Evolutionary conservation across 30 jellyfish, hydroid and myxozoan species (phyloP).

Genomic region (Turritopsis dohrnii): DNA sequence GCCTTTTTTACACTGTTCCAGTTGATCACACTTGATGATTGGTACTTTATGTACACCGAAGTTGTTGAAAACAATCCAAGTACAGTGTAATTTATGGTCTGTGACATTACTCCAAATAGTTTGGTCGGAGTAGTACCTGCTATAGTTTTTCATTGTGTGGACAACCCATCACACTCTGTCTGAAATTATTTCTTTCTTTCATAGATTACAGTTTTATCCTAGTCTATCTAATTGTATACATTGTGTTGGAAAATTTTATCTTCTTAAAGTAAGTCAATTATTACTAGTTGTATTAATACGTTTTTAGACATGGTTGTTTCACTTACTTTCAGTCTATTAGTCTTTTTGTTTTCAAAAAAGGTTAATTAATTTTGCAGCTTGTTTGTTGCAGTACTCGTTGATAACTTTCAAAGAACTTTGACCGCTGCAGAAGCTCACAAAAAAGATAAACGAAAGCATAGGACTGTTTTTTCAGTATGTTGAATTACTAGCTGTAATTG

Average conservation of each 20-base stretch:
- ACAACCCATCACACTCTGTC: too few relatives aligned
- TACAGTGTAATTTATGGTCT: not conserved
- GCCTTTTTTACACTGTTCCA: constrained; percentile 76
- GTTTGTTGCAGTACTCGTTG: constrained; percentile 95
- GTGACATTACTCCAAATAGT: not conserved
- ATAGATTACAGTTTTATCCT: constrained; percentile 47
- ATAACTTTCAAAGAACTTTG: constrained; percentile 82
- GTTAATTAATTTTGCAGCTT: constrained; percentile 32
- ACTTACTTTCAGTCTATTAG: too few relatives aligned
- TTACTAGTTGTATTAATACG: too few relatives aligned
- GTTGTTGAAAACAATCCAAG: constrained; percentile 38
- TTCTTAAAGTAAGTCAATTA: constrained; percentile 90
- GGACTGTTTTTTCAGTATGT: not conserved
- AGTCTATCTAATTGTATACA: constrained; percentile 57
- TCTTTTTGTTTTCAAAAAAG: too few relatives aligned
- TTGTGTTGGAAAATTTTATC: constrained; percentile 75
- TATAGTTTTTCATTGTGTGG: too few relatives aligned
- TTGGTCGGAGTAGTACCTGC: not conserved
- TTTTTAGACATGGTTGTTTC: not conserved
- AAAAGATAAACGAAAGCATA: constrained; percentile 25
- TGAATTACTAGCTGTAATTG: not conserved
- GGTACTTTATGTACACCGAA: constrained; percentile 64
- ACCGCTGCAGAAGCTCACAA: constrained; percentile 76
- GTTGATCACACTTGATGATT: constrained; percentile 77
- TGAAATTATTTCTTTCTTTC: constrained; percentile 12